phyloP scores from a whole-genome alignment of 2,797 vertebrate species.

The Alectoris magna region DNA sequence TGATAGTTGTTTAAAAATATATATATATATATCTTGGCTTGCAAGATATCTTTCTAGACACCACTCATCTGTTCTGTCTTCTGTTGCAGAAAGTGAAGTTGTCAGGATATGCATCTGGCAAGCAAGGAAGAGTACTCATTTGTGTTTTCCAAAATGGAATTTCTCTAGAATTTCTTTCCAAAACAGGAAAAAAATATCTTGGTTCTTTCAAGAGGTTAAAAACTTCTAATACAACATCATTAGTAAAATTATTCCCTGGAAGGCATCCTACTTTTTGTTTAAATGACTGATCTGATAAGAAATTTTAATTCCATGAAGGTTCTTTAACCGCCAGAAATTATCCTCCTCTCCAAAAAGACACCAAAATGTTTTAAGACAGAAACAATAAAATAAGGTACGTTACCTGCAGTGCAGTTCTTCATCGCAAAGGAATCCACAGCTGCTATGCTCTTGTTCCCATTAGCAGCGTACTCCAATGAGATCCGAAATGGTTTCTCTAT shows the following conservation, averaged over 20 bases:
- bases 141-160: not conserved
- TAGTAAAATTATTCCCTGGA: not conserved
- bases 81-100: not conserved
- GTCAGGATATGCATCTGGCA: not conserved
- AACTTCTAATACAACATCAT: not conserved
- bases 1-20: not conserved
- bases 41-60: not conserved
- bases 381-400: not conserved
- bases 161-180: not conserved
- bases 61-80: not conserved
- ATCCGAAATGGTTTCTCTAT: slow-evolving; percentile 81
- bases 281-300: not conserved
- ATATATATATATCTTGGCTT: not conserved
- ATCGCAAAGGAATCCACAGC: slow-evolving; percentile 82
- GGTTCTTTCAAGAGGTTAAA: not conserved
- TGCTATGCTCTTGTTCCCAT: slow-evolving; percentile 72
- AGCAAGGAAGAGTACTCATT: not conserved
- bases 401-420: slow-evolving; percentile 85
- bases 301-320: not conserved
- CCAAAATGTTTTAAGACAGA: not conserved
- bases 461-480: slow-evolving; percentile 79
- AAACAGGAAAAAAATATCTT: not conserved
- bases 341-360: not conserved
- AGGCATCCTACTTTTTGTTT: not conserved
- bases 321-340: not conserved